These are phyloP conservation scores for Propithecus deckenii DNA, from an alignment of 2,797 vertebrate genomes.

Conservation along the genomic window DNA sequence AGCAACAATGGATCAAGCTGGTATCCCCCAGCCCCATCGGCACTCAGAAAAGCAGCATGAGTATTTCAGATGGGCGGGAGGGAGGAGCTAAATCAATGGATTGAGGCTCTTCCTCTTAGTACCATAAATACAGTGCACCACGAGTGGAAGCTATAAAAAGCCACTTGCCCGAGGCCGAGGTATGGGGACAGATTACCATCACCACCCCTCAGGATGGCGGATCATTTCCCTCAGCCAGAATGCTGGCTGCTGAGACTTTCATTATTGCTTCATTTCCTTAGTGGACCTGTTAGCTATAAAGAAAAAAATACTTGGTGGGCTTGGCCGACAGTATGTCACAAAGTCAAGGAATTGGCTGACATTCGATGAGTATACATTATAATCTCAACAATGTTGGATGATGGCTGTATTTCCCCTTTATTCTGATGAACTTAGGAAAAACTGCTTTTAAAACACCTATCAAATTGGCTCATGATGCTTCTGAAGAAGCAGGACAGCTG, in stretches of 20 bases:
- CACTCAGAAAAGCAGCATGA: slow-evolving; percentile 48
- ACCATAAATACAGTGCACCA: slow-evolving; percentile 86
- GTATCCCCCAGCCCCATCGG: background rate
- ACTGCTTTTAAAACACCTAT: background rate
- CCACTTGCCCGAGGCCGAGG: slow-evolving; percentile 40
- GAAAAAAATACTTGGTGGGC: slow-evolving; percentile 73
- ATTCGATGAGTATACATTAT: background rate
- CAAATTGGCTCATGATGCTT: slow-evolving; percentile 61
- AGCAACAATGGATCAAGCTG: background rate
- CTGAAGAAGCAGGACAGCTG: slow-evolving; percentile 69
- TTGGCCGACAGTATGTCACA: slow-evolving; percentile 73
- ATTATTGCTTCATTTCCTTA: slow-evolving; percentile 84
- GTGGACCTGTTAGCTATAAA: slow-evolving; percentile 67
- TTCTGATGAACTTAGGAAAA: slow-evolving; percentile 63
- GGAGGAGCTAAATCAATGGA: slow-evolving; percentile 46
- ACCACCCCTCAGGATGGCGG: background rate
- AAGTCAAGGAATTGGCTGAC: slow-evolving; percentile 36
- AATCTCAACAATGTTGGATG: background rate
- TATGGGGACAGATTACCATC: background rate
- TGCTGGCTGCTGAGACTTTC: slow-evolving; percentile 65
- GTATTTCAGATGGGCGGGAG: background rate
- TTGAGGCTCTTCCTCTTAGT: slow-evolving; percentile 79
- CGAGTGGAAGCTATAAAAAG: slow-evolving; percentile 71
- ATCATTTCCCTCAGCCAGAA: slow-evolving; percentile 47
- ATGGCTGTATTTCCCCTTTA: slow-evolving; percentile 56